phyloP scores from a whole-genome alignment of 2,113 vertebrate species.

The Gasterosteus nipponicus region DNA sequence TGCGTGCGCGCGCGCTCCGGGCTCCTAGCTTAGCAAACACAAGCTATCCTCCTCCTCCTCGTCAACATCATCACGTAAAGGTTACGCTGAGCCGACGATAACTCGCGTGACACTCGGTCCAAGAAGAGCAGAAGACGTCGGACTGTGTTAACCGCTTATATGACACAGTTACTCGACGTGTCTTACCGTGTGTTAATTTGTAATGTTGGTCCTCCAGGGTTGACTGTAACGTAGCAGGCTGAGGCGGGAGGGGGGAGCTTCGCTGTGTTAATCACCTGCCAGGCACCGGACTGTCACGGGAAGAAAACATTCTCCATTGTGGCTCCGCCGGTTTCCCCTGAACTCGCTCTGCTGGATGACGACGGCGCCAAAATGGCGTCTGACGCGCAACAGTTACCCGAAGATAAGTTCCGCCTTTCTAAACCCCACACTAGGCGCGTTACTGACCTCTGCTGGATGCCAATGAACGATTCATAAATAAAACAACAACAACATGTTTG shows the following conservation, averaged over 20 bases:
- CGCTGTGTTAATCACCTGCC: conserved; percentile 66
- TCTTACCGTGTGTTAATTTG: conserved; percentile 45
- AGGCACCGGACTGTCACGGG: conserved; percentile 47
- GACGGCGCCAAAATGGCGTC: conserved; percentile 66
- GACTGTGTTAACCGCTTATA: background rate
- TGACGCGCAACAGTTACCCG: conserved; percentile 9
- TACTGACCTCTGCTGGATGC: conserved; percentile 55
- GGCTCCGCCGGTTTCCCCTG: conserved; percentile 33
- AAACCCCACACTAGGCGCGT: background rate
- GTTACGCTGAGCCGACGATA: background rate
- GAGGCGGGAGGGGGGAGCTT: conserved; percentile 44
- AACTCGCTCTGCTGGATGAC: accelerated
- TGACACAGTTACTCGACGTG: too few relatives aligned
- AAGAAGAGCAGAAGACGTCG: background rate
- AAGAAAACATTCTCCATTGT: conserved; percentile 63
- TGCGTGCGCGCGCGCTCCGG: conserved; percentile 17
- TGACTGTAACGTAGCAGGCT: conserved; percentile 16
- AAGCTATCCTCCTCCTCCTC: conserved; percentile 6
- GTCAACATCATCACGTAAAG: conserved; percentile 4
- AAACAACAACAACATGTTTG: background rate
- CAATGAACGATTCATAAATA: background rate
- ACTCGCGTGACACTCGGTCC: background rate
- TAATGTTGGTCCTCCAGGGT: conserved; percentile 27
- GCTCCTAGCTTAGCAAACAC: conserved; percentile 59
- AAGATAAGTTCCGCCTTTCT: background rate